These are phyloP conservation scores for Sphenodon punctatus DNA, from an alignment of 2,797 vertebrate genomes.

Conservation along the genomic window DNA sequence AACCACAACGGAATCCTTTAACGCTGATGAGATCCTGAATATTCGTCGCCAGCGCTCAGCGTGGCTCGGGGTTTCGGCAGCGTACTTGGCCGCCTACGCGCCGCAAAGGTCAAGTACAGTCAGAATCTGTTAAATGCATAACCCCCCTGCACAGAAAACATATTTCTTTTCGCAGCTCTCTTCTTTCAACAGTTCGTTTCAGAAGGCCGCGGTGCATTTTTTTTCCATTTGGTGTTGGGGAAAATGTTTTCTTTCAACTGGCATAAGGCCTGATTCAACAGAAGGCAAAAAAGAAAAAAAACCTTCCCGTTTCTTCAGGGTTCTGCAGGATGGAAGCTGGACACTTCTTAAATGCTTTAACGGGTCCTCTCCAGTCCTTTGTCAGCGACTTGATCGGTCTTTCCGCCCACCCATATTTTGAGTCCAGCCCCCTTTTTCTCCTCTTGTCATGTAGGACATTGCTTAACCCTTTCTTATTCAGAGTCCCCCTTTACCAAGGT, in stretches of 20 bases:
- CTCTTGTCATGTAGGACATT: not conserved
- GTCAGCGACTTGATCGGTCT: not conserved
- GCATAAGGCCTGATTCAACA: slow-evolving; percentile 53
- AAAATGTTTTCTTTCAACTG: slow-evolving; percentile 68
- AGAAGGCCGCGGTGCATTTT: slow-evolving; percentile 52
- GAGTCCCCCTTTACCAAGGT: not conserved
- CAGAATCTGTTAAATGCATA: slow-evolving; percentile 62
- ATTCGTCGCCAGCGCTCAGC: not conserved
- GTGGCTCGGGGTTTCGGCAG: slow-evolving; percentile 19
- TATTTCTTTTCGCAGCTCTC: slow-evolving; percentile 57
- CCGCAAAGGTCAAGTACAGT: slow-evolving; percentile 27
- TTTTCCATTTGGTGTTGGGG: slow-evolving; percentile 57
- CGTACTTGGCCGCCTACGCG: slow-evolving; percentile 26
- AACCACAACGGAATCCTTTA: slow-evolving; percentile 8
- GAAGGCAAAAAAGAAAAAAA: slow-evolving; percentile 13
- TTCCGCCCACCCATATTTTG: not conserved
- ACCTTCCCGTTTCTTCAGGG: slow-evolving; percentile 23
- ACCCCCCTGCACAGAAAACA: slow-evolving; percentile 24
- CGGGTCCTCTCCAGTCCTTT: not conserved
- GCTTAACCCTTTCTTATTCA: not conserved
- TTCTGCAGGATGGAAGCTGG: slow-evolving; percentile 29
- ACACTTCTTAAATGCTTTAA: not conserved
- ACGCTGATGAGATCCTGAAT: rapidly evolving
- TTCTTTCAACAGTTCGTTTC: slow-evolving; percentile 64
- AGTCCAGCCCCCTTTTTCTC: not conserved